A percentile compares a stretch with the other conserved stretches of the same genome.
Conservation (phyloP, 2,113 vertebrate genomes). For the Monarcha castaneiventris region DNA sequence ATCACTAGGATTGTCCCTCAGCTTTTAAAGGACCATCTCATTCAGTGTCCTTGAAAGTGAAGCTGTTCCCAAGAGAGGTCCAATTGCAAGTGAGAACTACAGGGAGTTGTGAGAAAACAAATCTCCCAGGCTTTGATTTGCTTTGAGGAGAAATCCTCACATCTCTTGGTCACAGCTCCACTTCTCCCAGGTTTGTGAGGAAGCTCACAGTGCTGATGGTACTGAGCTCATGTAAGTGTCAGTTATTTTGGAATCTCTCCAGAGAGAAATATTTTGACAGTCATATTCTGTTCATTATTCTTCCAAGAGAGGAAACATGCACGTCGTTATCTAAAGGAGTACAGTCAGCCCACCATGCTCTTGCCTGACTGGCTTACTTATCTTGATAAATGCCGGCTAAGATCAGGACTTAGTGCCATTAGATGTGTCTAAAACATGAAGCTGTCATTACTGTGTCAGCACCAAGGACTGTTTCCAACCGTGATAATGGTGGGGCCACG, state of each 20-base stretch:
- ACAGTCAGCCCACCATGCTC: constrained; percentile 52
- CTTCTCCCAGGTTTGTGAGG: not conserved
- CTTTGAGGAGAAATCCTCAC: not conserved
- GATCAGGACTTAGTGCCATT: constrained; percentile 58
- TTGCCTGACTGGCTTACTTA: constrained; percentile 42
- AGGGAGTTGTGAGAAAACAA: not conserved
- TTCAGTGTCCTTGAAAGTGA: not conserved
- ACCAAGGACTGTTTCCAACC: constrained; percentile 47
- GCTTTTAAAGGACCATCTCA: not conserved
- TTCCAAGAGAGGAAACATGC: constrained; percentile 28
- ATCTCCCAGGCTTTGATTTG: not conserved
- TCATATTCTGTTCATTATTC: constrained; percentile 48
- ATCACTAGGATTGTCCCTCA: not conserved
- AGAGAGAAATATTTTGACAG: constrained; percentile 57
- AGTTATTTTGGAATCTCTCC: constrained; percentile 47
- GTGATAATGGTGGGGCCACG: constrained; percentile 45
- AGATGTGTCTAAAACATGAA: constrained; percentile 60
- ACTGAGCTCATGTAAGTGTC: constrained; percentile 16
- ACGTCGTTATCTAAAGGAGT: constrained; percentile 23
- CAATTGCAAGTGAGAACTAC: not conserved
- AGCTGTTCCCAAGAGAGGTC: not conserved
- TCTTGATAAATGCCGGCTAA: constrained; percentile 65
- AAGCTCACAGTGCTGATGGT: not conserved
- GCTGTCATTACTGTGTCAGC: constrained; percentile 62
- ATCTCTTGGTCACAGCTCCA: not conserved